Evolutionary conservation across 2,888 invertebrate genomes (phyloP).

Genomic region (Itoplectis maculator): DNA sequence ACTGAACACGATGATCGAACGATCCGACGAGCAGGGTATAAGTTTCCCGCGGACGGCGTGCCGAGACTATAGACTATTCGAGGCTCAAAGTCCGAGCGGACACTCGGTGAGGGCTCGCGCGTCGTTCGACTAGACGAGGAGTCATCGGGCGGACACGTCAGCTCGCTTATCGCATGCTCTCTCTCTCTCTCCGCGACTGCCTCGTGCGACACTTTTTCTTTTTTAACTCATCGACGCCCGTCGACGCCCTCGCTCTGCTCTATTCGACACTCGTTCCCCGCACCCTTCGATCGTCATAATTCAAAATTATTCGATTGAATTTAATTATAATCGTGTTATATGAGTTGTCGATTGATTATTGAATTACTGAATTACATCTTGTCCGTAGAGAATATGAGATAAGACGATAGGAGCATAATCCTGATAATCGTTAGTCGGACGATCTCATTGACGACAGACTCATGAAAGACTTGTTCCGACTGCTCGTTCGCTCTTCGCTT

Average conservation of each 20-base stretch:
- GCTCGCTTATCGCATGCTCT: constrained; percentile 53
- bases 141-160: constrained; percentile 42
- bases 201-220: constrained; percentile 30
- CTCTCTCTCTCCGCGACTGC: too few relatives aligned
- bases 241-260: neutral
- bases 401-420: constrained; percentile 32
- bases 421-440: constrained; percentile 38
- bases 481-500: constrained; percentile 54
- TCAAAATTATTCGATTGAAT: neutral
- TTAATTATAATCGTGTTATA: too few relatives aligned
- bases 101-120: constrained; percentile 60
- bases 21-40: constrained; percentile 56
- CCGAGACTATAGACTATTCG: constrained; percentile 61
- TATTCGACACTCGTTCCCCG: neutral
- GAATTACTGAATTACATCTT: too few relatives aligned
- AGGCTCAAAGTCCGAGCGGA: constrained; percentile 61
- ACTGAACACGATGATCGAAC: constrained; percentile 53
- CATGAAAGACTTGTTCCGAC: constrained; percentile 53
- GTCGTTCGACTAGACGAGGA: constrained; percentile 28
- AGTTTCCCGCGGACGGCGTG: constrained; percentile 50
- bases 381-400: constrained; percentile 34
- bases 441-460: constrained; percentile 34
- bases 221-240: constrained; percentile 6
- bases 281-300: neutral
- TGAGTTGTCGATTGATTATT: neutral